Conservation (phyloP, 2,113 vertebrate species). For the Oxygymnocypris stewartii region DNA sequence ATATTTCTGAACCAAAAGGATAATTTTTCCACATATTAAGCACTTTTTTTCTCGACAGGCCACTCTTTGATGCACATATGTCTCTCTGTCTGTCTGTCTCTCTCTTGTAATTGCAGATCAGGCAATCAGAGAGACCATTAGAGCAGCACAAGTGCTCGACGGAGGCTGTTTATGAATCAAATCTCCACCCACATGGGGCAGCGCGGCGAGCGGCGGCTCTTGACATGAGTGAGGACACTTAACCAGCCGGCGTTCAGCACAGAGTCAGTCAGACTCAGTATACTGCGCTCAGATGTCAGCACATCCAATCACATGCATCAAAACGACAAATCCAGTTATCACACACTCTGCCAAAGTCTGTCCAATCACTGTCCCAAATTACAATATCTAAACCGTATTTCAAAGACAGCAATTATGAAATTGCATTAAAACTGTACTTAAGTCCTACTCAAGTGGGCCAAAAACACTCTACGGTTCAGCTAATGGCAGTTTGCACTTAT, state of each 20-base stretch:
- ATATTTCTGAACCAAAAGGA: not conserved
- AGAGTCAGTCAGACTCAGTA: not conserved
- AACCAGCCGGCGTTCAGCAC: not conserved
- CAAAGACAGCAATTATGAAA: not conserved
- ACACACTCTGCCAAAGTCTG: not conserved
- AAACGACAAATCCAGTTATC: not conserved
- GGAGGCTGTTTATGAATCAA: not conserved
- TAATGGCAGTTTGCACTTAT: no score
- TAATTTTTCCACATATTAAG: not conserved
- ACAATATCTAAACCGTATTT: not conserved
- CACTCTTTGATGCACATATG: not conserved
- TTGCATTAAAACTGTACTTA: no score
- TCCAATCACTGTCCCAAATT: not conserved
- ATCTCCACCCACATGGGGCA: not conserved
- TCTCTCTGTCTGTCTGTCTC: constrained; percentile 44
- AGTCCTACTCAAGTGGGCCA: no score
- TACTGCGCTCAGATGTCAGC: not conserved
- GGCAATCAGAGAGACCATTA: constrained; percentile 1
- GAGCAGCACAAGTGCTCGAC: not conserved
- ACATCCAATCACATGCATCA: not conserved
- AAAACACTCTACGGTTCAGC: no score
- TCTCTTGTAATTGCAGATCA: constrained; percentile 21
- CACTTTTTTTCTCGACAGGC: not conserved
- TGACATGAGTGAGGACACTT: constrained; percentile 10
- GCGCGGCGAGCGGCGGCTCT: not conserved